A percentile compares a stretch with the other conserved stretches of the same genome.
These are phyloP conservation scores for Frankliniella intonsa DNA, from an alignment of 2,888 invertebrate genomes.

Conservation along the genomic window DNA sequence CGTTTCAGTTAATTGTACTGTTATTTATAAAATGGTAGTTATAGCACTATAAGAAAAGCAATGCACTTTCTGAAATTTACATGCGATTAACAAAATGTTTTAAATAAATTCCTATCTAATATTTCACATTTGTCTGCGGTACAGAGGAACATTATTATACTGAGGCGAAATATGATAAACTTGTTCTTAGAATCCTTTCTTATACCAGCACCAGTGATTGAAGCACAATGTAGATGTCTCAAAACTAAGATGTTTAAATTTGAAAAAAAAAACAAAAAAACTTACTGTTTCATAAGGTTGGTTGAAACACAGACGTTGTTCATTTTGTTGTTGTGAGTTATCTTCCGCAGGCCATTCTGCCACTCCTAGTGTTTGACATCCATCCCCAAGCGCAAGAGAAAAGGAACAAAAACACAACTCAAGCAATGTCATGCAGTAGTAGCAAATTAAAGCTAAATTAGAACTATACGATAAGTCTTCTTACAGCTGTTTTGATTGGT, in stretches of 20 bases:
- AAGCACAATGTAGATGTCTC: neutral
- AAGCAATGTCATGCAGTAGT: conserved; percentile 37
- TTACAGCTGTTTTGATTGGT: too few species aligned
- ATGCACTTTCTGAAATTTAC: neutral
- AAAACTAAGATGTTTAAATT: neutral
- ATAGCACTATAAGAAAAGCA: too few species aligned
- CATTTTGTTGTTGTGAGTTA: conserved; percentile 95
- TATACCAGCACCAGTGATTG: neutral
- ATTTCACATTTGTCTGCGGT: too few species aligned
- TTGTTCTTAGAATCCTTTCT: too few species aligned
- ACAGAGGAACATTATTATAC: too few species aligned
- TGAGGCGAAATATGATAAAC: too few species aligned
- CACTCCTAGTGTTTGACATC: conserved; percentile 61
- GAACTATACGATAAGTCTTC: neutral
- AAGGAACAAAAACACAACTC: conserved; percentile 41
- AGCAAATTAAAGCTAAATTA: conserved; percentile 21
- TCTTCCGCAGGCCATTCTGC: conserved; percentile 81
- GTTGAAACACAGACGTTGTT: conserved; percentile 94
- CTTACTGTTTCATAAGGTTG: conserved; percentile 98
- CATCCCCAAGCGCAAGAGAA: conserved; percentile 35
- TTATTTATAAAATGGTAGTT: too few species aligned
- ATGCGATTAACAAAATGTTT: neutral
- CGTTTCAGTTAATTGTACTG: too few species aligned
- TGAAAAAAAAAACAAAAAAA: conserved; percentile 42
- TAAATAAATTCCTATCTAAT: neutral